phyloP scores from a whole-genome alignment of 1,140 invertebrate genomes.

The Asbolus verrucosus region DNA sequence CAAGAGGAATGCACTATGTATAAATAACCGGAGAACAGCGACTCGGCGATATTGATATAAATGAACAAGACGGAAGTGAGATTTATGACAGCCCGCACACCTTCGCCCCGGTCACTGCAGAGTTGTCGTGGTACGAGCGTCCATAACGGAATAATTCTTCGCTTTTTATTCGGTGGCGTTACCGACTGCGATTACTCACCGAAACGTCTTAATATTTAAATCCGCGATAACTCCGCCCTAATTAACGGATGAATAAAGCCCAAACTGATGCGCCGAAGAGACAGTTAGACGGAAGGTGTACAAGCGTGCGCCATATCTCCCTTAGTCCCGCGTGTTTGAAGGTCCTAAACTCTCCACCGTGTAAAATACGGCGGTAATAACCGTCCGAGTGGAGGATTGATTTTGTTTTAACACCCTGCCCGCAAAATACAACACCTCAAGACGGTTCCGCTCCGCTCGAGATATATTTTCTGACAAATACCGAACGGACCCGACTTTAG shows the following conservation, averaged over 20 bases:
- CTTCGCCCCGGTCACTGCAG: too few species aligned
- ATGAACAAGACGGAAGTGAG: conserved; percentile 22
- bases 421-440: conserved; percentile 36
- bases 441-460: conserved; percentile 12
- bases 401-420: conserved; percentile 29
- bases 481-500: not conserved
- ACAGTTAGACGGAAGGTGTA: conserved; percentile 1
- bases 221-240: conserved; percentile 9
- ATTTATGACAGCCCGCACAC: conserved; percentile 39
- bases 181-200: not conserved
- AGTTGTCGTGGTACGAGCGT: too few species aligned
- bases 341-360: conserved; percentile 27
- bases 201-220: conserved; percentile 37
- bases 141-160: too few species aligned
- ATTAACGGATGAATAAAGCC: too few species aligned
- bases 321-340: conserved; percentile 20
- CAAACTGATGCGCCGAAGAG: too few species aligned
- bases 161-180: too few species aligned
- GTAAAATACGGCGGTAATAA: conserved; percentile 34
- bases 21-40: conserved; percentile 18
- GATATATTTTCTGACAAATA: conserved; percentile 35
- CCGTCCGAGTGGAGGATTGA: conserved; percentile 28
- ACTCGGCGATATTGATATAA: conserved; percentile 29
- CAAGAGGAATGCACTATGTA: conserved; percentile 37
- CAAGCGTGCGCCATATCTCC: conserved; percentile 18